These are phyloP conservation scores for Hormaphis cornu DNA, from an alignment of 1,140 invertebrate genomes.

Conservation along the genomic window DNA sequence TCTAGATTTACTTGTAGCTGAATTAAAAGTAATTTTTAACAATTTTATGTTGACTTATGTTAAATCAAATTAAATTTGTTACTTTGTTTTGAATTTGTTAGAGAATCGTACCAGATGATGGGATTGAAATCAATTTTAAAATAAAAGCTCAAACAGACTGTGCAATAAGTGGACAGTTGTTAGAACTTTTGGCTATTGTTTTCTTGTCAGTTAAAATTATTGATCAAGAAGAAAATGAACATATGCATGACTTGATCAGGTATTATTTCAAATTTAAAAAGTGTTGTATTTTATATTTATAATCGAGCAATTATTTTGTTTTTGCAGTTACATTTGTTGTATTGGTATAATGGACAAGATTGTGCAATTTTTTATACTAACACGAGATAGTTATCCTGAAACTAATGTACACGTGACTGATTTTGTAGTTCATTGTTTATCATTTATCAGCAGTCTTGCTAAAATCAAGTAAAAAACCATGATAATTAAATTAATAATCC, in stretches of 20 bases:
- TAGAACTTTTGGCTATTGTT: conserved; percentile 1
- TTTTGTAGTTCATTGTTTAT: conserved; percentile 17
- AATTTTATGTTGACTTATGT: background rate
- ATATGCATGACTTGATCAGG: conserved; percentile 6
- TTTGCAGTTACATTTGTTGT: conserved; percentile 19
- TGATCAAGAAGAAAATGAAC: conserved; percentile 5
- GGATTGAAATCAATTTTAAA: conserved; percentile 22
- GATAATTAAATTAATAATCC: background rate
- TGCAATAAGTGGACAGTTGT: conserved; percentile 20
- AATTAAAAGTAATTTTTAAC: conserved; percentile 16
- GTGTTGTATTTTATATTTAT: background rate
- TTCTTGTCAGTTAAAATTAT: conserved; percentile 9
- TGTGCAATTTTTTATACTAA: conserved; percentile 4
- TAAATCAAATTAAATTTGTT: background rate
- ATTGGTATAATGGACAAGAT: conserved; percentile 21
- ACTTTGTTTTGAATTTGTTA: background rate
- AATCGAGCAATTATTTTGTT: background rate
- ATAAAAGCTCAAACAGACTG: conserved; percentile 19
- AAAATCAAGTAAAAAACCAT: conserved; percentile 6
- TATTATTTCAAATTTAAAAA: background rate
- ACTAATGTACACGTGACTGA: conserved; percentile 19
- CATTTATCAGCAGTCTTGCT: conserved; percentile 15
- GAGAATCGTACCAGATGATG: conserved; percentile 21
- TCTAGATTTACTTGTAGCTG: conserved; percentile 17
- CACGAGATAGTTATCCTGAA: conserved; percentile 23